Conservation (phyloP, 2,888 invertebrate genomes). For the Caenorhabditis zanzibari region DNA sequence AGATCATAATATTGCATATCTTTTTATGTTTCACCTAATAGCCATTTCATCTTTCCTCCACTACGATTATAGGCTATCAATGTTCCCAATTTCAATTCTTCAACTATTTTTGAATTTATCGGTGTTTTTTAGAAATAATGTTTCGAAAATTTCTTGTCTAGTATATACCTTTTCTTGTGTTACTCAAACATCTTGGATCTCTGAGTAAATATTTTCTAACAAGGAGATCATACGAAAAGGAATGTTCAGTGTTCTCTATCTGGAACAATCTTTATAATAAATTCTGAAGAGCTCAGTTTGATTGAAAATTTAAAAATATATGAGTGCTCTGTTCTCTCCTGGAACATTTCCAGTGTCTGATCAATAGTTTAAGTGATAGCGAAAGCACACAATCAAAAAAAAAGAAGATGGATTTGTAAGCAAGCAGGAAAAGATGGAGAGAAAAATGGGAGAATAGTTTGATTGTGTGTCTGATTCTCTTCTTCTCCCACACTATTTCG, state of each 20-base stretch:
- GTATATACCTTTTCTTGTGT: too few relatives aligned
- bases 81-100: too few relatives aligned
- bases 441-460: slow-evolving; percentile 19
- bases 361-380: slow-evolving; percentile 29
- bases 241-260: too few relatives aligned
- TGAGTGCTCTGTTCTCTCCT: not conserved
- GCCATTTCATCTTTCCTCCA: not conserved
- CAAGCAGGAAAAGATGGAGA: slow-evolving; percentile 30
- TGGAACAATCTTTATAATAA: too few relatives aligned
- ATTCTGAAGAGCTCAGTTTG: too few relatives aligned
- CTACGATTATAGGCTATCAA: not conserved
- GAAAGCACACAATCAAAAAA: slow-evolving; percentile 36
- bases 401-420: slow-evolving; percentile 53
- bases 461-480: slow-evolving; percentile 45
- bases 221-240: too few relatives aligned
- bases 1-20: not conserved
- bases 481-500: slow-evolving; percentile 15
- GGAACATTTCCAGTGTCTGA: slow-evolving; percentile 3
- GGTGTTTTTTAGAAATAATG: too few relatives aligned
- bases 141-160: too few relatives aligned
- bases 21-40: not conserved
- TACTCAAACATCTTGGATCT: too few relatives aligned
- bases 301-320: too few relatives aligned
- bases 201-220: too few relatives aligned
- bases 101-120: too few relatives aligned